These are phyloP conservation scores for Mactra quadrangularis DNA, from an alignment of 1,140 invertebrate species.

Conservation along the genomic window DNA sequence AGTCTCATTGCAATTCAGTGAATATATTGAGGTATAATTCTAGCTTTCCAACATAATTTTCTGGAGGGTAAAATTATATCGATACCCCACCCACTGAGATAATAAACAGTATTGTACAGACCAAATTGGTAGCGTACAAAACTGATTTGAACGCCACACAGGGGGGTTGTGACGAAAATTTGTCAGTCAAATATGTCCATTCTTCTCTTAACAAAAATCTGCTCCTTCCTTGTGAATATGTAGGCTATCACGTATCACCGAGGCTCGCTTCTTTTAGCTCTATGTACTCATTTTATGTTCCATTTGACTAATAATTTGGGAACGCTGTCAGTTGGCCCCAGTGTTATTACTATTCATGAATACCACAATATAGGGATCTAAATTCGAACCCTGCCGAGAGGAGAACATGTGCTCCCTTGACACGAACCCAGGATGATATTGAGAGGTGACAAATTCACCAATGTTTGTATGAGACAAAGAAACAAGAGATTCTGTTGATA, in stretches of 20 bases:
- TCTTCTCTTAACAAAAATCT: constrained; percentile 44
- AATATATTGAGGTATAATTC: constrained; percentile 49
- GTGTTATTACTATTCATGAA: constrained; percentile 55
- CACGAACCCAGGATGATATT: constrained; percentile 22
- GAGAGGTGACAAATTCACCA: constrained; percentile 35
- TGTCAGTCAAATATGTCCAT: constrained; percentile 52
- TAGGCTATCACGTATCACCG: constrained; percentile 35
- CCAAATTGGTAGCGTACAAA: constrained; percentile 59
- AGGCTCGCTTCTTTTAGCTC: constrained; percentile 41
- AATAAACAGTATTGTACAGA: constrained; percentile 46
- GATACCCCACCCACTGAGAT: constrained; percentile 61
- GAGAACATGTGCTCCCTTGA: constrained; percentile 51
- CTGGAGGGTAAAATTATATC: constrained; percentile 53
- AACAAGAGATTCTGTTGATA: constrained; percentile 40
- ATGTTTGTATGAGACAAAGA: constrained; percentile 14
- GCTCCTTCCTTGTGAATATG: constrained; percentile 21
- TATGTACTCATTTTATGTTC: constrained; percentile 60
- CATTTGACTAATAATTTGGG: constrained; percentile 62
- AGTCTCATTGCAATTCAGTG: constrained; percentile 33
- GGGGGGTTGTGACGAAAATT: constrained; percentile 48
- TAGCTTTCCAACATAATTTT: constrained; percentile 31
- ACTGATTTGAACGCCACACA: constrained; percentile 43
- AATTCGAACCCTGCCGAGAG: constrained; percentile 58
- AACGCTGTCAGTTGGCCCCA: constrained; percentile 12
- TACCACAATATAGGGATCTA: constrained; percentile 7